Evolutionary conservation across 2,888 invertebrate species (phyloP), one percentile per base, ranked within the genome.

Genomic region (Pandemis corylana): DNA sequence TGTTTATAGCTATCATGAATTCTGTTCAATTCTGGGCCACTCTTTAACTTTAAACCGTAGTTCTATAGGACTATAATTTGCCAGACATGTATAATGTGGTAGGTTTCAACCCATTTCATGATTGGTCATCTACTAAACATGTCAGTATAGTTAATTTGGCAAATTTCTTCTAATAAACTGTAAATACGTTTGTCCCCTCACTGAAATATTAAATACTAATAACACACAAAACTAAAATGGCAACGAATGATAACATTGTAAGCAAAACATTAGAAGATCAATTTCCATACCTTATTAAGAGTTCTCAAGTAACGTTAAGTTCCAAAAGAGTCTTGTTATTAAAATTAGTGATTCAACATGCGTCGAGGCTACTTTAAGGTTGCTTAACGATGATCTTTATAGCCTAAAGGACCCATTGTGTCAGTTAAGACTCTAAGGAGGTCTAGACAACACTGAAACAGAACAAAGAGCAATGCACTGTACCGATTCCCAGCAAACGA

Each of bases 371-470:
- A 49, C 13, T 42, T 51, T 44, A 63, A 56, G 63, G 53, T 44
- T 7, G 36, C 49, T 36, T 68, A 68, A 72, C 46, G 59, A 65
- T n/a, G 15, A 46, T 68, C 56, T 28, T 72, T 56, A 63, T 66
- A 44, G 53, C 53, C 56, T 63, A 42, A 67, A 63, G 68, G 20
- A 68, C 68, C 68, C 15, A 72, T 72, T 72, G 72, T 72, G 28
- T 53, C 44, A 15, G 13, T 5, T 13, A 41, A 49, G 42, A 28
- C 59, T n/a, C 6, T 3, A 20, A 1, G 28, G 59, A 59, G 44
- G 59, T 59, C 20, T 65, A 28, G 46, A 56, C 10, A 49, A 13
- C 2, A 49, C 9, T 56, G 7, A 56, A 56, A 56, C 20, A 56
- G 20, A 56, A 15, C 15, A n/a, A 9, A 56, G 15, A 53, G 15